phyloP scores from a whole-genome alignment of 2,113 vertebrate genomes.

The human (Homo sapiens) region GRCh38 chr7:73301501-73302000 shows the following conservation, averaged over 20 bases:
- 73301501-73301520: neutral
- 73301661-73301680: neutral
- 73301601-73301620: slow-evolving; percentile 48
- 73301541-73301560: neutral
- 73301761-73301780: neutral
- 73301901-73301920: neutral
- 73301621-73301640: slow-evolving; percentile 14
- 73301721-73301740: neutral
- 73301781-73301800: neutral
- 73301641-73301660: neutral
- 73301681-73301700: slow-evolving; percentile 44
- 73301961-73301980: neutral
- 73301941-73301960: neutral
- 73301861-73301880: slow-evolving; percentile 61
- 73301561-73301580: neutral
- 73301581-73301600: neutral
- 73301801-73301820: neutral
- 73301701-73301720: neutral
- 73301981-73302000: slow-evolving; percentile 33
- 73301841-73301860: slow-evolving; percentile 62
- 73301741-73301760: slow-evolving; percentile 65
- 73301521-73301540: neutral
- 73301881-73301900: neutral
- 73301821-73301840: slow-evolving; percentile 53
- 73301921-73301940: slow-evolving; percentile 25